These are phyloP conservation scores for Merodon equestris DNA, from an alignment of 2,888 invertebrate species.

Conservation along the genomic window DNA sequence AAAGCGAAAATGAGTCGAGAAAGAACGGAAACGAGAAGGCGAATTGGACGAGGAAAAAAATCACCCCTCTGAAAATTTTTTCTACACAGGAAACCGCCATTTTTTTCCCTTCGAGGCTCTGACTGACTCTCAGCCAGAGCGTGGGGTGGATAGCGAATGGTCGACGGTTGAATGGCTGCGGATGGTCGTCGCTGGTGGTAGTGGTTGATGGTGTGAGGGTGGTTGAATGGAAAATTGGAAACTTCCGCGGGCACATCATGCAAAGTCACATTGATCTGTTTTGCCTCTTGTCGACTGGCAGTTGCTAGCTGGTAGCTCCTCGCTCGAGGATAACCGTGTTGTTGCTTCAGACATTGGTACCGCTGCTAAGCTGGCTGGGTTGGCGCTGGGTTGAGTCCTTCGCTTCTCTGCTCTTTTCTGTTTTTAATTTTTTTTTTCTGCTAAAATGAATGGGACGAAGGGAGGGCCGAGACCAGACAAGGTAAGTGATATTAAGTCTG, in stretches of 20 bases:
- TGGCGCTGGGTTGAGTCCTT: constrained; percentile 29
- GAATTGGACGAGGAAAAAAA: constrained; percentile 24
- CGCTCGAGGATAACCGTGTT: constrained; percentile 43
- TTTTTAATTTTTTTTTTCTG: constrained; percentile 3
- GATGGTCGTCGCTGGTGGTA: constrained; percentile 27
- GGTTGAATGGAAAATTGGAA: constrained; percentile 70
- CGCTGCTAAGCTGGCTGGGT: constrained; percentile 26
- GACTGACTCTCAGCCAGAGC: background rate
- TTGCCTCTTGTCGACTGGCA: constrained; percentile 1
- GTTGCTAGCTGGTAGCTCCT: constrained; percentile 6
- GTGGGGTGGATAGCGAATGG: no score
- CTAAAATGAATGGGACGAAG: constrained; percentile 16
- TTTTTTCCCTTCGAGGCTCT: constrained; percentile 67
- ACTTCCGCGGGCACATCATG: constrained; percentile 68
- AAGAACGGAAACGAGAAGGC: no score
- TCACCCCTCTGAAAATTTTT: constrained; percentile 50
- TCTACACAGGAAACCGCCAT: constrained; percentile 72
- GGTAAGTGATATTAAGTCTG: constrained; percentile 46
- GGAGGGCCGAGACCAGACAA: constrained; percentile 42
- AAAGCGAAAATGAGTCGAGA: no score
- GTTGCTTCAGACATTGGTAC: constrained; percentile 44
- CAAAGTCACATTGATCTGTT: constrained; percentile 55
- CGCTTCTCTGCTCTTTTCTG: constrained; percentile 22
- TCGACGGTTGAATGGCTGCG: background rate
- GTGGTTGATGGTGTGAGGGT: constrained; percentile 55